These are phyloP conservation scores for Phacellophora camtschatica DNA, from an alignment of 30 jellyfish, hydroid and myxozoan species.

Conservation along the genomic window DNA sequence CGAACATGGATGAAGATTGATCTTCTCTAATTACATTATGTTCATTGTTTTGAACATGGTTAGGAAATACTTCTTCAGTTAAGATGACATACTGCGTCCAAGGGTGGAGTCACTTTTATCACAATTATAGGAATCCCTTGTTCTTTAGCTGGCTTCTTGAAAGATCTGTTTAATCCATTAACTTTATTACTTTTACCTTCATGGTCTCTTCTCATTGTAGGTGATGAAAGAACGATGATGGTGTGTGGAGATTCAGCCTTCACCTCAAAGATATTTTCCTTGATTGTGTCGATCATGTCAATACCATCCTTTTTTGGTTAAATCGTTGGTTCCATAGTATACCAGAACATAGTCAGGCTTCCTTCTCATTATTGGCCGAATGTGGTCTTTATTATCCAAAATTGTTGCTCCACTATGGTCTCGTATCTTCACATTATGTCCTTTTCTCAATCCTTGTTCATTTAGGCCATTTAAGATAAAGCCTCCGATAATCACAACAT, in stretches of 20 bases:
- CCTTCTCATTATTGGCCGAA: neutral
- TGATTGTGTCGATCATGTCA: neutral
- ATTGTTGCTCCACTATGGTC: neutral
- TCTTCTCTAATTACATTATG: neutral
- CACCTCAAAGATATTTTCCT: neutral
- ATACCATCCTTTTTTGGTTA: neutral
- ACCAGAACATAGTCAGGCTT: neutral
- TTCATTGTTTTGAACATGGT: neutral
- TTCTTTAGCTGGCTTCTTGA: too few relatives aligned
- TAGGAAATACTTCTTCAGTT: neutral
- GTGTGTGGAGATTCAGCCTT: constrained; percentile 7
- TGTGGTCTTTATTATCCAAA: neutral
- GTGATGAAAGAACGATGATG: constrained; percentile 11
- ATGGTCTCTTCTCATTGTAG: constrained; percentile 14
- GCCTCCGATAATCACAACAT: neutral
- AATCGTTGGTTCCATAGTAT: neutral
- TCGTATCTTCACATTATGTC: neutral
- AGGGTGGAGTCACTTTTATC: too few relatives aligned
- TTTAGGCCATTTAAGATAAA: neutral
- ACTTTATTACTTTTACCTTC: too few relatives aligned
- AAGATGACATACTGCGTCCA: neutral
- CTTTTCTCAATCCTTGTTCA: neutral
- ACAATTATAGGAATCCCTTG: too few relatives aligned
- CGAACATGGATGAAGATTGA: neutral
- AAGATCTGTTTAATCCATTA: too few relatives aligned